phyloP scores from a whole-genome alignment of 2,797 vertebrate species.

The Sebastes itinus region DNA sequence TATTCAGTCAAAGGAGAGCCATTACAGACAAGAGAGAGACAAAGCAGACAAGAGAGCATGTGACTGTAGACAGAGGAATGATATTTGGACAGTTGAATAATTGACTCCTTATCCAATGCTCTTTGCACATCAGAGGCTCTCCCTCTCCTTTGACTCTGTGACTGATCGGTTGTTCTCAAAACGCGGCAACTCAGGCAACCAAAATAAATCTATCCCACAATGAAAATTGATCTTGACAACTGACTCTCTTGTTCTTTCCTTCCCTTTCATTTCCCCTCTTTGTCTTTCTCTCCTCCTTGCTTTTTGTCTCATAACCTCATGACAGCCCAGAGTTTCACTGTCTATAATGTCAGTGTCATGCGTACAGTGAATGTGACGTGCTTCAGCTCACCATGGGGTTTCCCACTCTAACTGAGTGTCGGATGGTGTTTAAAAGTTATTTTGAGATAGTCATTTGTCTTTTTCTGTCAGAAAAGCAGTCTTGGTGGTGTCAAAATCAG shows the following conservation, averaged over 20 bases:
- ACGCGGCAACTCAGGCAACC: conserved; percentile 58
- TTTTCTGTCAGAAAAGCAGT: neutral
- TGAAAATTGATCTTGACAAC: conserved; percentile 53
- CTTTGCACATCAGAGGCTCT: conserved; percentile 55
- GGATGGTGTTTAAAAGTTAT: conserved; percentile 19
- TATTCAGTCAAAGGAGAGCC: conserved; percentile 22
- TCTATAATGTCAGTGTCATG: conserved; percentile 44
- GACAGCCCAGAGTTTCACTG: conserved; percentile 33
- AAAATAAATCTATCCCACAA: conserved; percentile 60
- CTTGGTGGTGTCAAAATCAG: neutral
- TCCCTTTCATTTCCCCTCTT: conserved; percentile 19
- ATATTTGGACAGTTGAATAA: conserved; percentile 76
- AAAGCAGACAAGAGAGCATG: conserved; percentile 6
- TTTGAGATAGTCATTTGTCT: conserved; percentile 11
- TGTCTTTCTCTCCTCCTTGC: conserved; percentile 2
- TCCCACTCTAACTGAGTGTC: neutral
- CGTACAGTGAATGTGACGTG: conserved; percentile 30
- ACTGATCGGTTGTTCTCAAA: conserved; percentile 68
- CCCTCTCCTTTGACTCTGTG: conserved; percentile 35
- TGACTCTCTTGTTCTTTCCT: conserved; percentile 23
- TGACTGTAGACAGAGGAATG: conserved; percentile 50
- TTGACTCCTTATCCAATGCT: conserved; percentile 71
- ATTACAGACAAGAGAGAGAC: conserved; percentile 15
- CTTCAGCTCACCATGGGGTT: neutral
- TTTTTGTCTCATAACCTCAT: conserved; percentile 13